These are phyloP conservation scores for Mobula birostris DNA, from an alignment of 2,113 vertebrate genomes.

Conservation along the genomic window DNA sequence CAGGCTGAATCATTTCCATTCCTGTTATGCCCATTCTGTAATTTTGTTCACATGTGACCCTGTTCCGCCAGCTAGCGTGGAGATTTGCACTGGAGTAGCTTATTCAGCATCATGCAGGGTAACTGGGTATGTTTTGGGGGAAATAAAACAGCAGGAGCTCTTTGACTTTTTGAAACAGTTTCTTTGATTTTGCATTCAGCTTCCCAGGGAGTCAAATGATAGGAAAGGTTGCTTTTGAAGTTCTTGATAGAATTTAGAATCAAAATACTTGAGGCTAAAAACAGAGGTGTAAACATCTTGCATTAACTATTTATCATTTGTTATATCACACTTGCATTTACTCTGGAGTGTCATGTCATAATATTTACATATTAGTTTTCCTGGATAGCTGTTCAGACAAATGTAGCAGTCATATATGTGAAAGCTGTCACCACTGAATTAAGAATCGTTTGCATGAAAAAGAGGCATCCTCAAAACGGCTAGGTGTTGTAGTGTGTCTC, in stretches of 20 bases:
- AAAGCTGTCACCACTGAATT: background rate
- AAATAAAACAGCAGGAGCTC: background rate
- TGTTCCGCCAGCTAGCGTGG: background rate
- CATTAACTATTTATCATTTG: background rate
- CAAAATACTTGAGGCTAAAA: background rate
- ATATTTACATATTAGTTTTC: background rate
- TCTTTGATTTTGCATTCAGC: background rate
- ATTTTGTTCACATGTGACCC: background rate
- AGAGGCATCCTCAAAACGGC: background rate
- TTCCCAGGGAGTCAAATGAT: background rate
- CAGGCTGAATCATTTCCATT: no score
- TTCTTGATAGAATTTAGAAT: background rate
- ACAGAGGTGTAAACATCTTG: background rate
- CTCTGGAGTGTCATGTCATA: background rate
- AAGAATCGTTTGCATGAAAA: background rate
- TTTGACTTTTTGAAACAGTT: background rate
- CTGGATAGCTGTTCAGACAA: background rate
- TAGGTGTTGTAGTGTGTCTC: background rate
- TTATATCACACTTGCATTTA: background rate
- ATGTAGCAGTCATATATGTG: background rate
- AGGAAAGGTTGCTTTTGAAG: constrained; percentile 12
- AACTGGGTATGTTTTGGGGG: background rate
- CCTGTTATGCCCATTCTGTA: no score
- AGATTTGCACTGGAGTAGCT: background rate
- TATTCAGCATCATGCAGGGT: background rate